These are phyloP conservation scores for Trogon surrucura DNA, from an alignment of 2,113 vertebrate species.

Conservation along the genomic window DNA sequence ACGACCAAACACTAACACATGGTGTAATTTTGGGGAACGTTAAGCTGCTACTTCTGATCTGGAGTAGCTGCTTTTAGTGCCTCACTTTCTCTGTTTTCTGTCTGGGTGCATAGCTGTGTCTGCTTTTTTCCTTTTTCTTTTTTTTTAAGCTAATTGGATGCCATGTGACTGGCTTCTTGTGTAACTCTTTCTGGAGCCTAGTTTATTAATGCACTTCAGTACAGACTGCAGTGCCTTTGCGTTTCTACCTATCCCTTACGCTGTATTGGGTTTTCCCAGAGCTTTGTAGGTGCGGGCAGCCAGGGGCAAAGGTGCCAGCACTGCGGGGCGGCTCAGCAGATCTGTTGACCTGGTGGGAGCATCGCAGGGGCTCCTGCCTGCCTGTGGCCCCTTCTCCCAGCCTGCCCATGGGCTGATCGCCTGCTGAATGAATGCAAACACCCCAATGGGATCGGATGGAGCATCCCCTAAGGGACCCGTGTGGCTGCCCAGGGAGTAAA, in stretches of 20 bases:
- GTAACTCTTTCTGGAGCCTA: background rate
- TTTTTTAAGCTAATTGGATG: background rate
- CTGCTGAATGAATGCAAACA: rapidly evolving
- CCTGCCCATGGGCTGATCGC: rapidly evolving
- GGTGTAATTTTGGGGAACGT: background rate
- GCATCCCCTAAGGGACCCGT: rapidly evolving
- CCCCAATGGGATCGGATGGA: rapidly evolving
- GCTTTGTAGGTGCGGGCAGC: background rate
- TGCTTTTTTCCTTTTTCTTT: background rate
- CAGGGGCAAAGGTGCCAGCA: background rate
- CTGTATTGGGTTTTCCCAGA: background rate
- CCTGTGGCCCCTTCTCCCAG: background rate
- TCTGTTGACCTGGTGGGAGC: background rate
- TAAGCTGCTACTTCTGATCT: background rate
- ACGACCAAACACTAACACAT: background rate
- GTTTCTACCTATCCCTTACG: rapidly evolving
- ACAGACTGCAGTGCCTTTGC: background rate
- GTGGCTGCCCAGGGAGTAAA: rapidly evolving
- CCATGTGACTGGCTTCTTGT: background rate
- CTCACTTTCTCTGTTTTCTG: rapidly evolving
- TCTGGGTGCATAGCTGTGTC: background rate
- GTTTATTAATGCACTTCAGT: background rate
- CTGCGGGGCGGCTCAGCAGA: background rate
- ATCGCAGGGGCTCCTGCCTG: background rate
- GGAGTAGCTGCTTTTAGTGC: background rate